These are phyloP conservation scores for Bostrychus sinensis DNA, from an alignment of 2,113 vertebrate species.

Conservation along the genomic window DNA sequence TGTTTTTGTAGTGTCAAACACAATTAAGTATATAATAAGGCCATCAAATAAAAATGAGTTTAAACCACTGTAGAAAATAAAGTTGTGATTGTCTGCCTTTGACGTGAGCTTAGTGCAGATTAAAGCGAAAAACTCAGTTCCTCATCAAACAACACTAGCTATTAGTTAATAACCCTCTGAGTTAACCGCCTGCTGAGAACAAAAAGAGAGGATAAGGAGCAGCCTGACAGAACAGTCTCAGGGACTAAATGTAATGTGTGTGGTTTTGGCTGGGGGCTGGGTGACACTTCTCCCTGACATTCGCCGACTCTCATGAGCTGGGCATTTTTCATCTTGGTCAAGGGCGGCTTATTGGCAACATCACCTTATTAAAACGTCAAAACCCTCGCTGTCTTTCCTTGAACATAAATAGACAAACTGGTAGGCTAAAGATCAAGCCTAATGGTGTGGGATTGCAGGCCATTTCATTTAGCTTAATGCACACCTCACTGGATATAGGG, in stretches of 20 bases:
- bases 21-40: too few relatives aligned
- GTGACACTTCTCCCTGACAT: constrained; percentile 45
- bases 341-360: constrained; percentile 53
- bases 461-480: constrained; percentile 58
- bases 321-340: constrained; percentile 61
- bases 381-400: constrained; percentile 37
- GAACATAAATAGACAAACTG: constrained; percentile 53
- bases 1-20: too few relatives aligned
- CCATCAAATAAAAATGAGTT: constrained; percentile 14
- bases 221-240: constrained; percentile 18
- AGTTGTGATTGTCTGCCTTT: constrained; percentile 54
- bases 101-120: constrained; percentile 56
- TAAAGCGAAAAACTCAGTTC: constrained; percentile 38
- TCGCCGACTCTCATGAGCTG: constrained; percentile 41
- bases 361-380: constrained; percentile 59
- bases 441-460: constrained; percentile 28
- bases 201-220: constrained; percentile 49
- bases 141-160: constrained; percentile 62
- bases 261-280: constrained; percentile 19
- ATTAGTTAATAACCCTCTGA: constrained; percentile 69
- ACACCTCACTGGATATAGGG: constrained; percentile 5
- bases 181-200: constrained; percentile 42
- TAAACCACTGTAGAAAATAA: constrained; percentile 12
- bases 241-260: constrained; percentile 25
- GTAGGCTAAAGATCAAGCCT: constrained; percentile 44